Conservation (phyloP, 1,140 invertebrate genomes). For the Rhizoglyphus robini region DNA sequence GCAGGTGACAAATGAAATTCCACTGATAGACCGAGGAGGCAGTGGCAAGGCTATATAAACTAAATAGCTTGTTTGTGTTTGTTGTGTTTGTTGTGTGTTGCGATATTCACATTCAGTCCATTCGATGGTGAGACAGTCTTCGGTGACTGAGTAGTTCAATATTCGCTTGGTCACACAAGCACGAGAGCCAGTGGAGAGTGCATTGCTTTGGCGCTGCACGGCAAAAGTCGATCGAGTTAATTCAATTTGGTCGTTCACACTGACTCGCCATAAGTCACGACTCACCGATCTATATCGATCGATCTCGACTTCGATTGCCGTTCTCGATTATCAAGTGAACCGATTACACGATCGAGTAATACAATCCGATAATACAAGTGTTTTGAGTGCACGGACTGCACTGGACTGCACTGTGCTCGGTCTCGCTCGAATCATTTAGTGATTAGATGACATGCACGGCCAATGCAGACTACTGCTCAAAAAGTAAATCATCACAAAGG, state of each 20-base stretch:
- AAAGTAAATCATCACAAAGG: background rate
- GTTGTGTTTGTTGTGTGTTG: background rate
- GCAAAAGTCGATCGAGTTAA: background rate
- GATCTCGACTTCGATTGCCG: background rate
- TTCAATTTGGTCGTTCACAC: background rate
- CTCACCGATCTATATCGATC: background rate
- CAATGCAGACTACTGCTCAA: background rate
- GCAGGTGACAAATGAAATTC: background rate
- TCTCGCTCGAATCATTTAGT: background rate
- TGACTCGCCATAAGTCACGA: background rate
- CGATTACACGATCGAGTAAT: background rate
- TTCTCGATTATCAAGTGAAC: background rate
- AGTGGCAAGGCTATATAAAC: background rate
- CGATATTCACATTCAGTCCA: background rate
- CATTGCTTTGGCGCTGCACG: background rate
- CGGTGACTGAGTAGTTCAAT: background rate
- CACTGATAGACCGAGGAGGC: too few species aligned
- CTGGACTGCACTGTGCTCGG: background rate
- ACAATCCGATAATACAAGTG: background rate
- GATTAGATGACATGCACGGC: conserved; percentile 12
- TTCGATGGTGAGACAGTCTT: background rate
- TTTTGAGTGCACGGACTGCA: background rate
- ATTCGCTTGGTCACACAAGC: background rate
- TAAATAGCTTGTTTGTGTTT: conserved; percentile 12
- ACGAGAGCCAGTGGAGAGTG: too few species aligned